Evolutionary conservation across 2,113 vertebrate genomes (phyloP).

Genomic region (Otocyon megalotis): DNA sequence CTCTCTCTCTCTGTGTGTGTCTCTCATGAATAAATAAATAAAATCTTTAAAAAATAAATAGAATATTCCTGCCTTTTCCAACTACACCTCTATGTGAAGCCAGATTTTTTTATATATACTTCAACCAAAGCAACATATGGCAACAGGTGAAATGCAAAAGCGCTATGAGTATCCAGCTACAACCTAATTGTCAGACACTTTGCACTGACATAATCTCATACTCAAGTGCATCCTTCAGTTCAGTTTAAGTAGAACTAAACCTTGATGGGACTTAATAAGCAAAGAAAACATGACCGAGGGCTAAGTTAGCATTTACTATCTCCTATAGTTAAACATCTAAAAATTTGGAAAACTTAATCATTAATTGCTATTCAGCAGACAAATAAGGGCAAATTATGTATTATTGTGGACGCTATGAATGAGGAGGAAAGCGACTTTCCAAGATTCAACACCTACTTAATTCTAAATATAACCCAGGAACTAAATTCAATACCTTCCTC

Average conservation of each 20-base stretch:
- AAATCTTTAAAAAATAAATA: background rate
- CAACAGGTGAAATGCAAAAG: background rate
- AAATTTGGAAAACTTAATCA: background rate
- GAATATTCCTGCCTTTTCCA: background rate
- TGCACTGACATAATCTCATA: background rate
- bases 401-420: background rate
- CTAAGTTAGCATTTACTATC: conserved; percentile 9
- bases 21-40: too few species aligned
- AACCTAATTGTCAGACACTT: background rate
- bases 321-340: background rate
- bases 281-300: background rate
- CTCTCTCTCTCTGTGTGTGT: too few species aligned
- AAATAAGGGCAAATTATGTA: conserved; percentile 8
- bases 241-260: background rate
- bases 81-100: background rate
- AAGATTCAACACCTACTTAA: background rate
- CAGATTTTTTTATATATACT: background rate
- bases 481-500: background rate
- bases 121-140: background rate
- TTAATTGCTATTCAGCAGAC: background rate
- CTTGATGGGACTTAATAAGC: background rate
- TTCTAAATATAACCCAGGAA: conserved; percentile 37
- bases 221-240: background rate
- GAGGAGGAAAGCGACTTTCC: background rate
- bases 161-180: background rate